These are phyloP conservation scores for Chaenogobius annularis DNA, from an alignment of 2,113 vertebrate species.

Conservation along the genomic window DNA sequence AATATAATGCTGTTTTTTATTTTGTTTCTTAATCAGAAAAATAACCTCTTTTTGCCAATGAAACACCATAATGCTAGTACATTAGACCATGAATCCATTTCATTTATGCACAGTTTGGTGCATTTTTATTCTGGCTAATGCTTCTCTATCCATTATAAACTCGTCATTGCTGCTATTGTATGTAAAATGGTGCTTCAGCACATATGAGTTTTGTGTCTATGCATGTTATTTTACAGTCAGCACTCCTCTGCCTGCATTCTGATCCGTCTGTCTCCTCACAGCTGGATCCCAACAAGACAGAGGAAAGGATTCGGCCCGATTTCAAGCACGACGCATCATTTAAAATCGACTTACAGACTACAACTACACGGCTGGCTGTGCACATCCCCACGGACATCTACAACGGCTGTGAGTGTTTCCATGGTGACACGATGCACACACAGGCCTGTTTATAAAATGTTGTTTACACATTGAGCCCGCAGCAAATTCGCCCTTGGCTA, in stretches of 20 bases:
- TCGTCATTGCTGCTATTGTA: background rate
- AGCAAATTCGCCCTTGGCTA: slow-evolving; percentile 43
- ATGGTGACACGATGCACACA: slow-evolving; percentile 51
- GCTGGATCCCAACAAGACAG: slow-evolving; percentile 90
- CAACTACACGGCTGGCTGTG: slow-evolving; percentile 92
- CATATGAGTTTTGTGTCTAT: slow-evolving; percentile 13
- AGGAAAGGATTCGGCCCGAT: slow-evolving; percentile 88
- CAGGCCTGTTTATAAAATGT: slow-evolving; percentile 48
- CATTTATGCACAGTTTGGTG: background rate
- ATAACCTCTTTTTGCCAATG: too few species aligned
- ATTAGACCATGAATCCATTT: background rate
- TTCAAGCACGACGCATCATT: slow-evolving; percentile 90
- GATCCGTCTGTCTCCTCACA: slow-evolving; percentile 54
- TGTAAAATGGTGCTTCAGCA: slow-evolving; percentile 21
- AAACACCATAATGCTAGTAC: background rate
- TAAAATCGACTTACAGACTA: slow-evolving; percentile 87
- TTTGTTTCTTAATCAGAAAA: too few species aligned
- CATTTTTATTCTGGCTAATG: background rate
- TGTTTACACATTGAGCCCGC: slow-evolving; percentile 38
- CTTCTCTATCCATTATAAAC: background rate
- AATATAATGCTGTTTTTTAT: too few species aligned
- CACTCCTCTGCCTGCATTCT: slow-evolving; percentile 17
- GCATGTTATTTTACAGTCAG: slow-evolving; percentile 22
- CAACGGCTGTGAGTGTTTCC: slow-evolving; percentile 90
- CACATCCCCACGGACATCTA: slow-evolving; percentile 99